A percentile compares a stretch with the other conserved stretches of the same genome.
These are phyloP conservation scores for Picathartes gymnocephalus DNA, from an alignment of 2,113 vertebrate species.

Conservation along the genomic window DNA sequence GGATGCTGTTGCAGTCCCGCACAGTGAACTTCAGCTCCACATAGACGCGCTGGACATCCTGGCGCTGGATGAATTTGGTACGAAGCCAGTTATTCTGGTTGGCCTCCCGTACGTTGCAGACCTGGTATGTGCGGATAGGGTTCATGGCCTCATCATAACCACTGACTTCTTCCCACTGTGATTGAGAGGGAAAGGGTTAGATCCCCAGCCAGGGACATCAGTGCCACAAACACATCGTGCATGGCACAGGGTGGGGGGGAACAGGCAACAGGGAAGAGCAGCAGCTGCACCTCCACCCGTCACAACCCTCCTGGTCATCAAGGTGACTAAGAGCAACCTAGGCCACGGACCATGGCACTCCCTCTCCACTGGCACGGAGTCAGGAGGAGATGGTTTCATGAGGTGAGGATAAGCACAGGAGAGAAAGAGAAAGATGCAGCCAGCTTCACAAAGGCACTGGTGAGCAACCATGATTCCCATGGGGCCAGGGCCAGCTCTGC, in stretches of 20 bases:
- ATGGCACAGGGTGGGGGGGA: fast-evolving
- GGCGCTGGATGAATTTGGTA: slow-evolving; percentile 89
- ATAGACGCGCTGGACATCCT: slow-evolving; percentile 90
- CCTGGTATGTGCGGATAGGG: slow-evolving; percentile 96
- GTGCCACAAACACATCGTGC: fast-evolving
- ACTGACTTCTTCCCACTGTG: slow-evolving; percentile 97
- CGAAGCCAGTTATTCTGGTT: slow-evolving; percentile 99
- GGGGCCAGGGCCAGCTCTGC: background rate
- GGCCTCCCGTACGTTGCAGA: slow-evolving; percentile 87
- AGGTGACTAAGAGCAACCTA: background rate
- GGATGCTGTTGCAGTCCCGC: slow-evolving; percentile 95
- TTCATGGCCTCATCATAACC: slow-evolving; percentile 95
- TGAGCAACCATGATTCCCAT: background rate
- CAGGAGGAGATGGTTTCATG: background rate
- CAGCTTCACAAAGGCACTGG: background rate
- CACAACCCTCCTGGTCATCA: slow-evolving; percentile 14
- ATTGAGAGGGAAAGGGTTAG: background rate
- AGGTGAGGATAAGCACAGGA: background rate
- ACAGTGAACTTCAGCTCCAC: slow-evolving; percentile 98
- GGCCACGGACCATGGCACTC: background rate
- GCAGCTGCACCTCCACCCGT: background rate
- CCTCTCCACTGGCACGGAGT: fast-evolving
- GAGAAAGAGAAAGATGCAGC: background rate
- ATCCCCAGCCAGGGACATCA: background rate
- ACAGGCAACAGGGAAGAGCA: background rate